Conservation (phyloP, 2,797 vertebrate genomes). For the Gymnoscopelus microlampas region DNA sequence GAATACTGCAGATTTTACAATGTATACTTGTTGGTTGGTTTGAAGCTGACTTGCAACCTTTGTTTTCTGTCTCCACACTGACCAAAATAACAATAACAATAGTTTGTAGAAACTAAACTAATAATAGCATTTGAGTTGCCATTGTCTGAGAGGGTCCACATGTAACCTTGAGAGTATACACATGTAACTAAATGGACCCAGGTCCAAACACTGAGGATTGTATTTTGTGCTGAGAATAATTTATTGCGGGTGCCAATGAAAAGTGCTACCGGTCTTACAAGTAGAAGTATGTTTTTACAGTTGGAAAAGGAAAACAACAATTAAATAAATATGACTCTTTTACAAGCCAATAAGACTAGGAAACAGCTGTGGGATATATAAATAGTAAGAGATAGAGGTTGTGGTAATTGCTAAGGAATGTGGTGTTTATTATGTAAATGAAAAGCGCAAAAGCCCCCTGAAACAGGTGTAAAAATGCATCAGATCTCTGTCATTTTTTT, state of each 20-base stretch:
- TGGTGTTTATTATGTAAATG: conserved; percentile 66
- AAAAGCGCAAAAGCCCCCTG: conserved; percentile 50
- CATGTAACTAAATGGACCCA: too few relatives aligned
- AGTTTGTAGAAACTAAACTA: too few relatives aligned
- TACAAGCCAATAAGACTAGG: conserved; percentile 49
- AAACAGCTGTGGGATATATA: conserved; percentile 65
- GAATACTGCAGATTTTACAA: too few relatives aligned
- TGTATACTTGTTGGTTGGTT: background rate
- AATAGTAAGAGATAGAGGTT: conserved; percentile 50
- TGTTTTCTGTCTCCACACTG: background rate
- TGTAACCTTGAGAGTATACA: too few relatives aligned
- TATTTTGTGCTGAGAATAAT: too few relatives aligned
- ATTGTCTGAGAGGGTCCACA: too few relatives aligned
- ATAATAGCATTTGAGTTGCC: too few relatives aligned
- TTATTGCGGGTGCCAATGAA: too few relatives aligned
- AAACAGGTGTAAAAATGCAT: conserved; percentile 67
- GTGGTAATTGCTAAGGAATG: conserved; percentile 63
- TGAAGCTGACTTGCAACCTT: background rate
- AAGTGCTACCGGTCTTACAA: too few relatives aligned
- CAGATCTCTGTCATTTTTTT: conserved; percentile 12
- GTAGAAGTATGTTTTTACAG: background rate
- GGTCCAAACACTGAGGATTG: too few relatives aligned
- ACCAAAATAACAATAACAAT: background rate
- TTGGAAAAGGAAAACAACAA: conserved; percentile 16
- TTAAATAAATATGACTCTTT: conserved; percentile 36